A percentile compares a stretch with the other conserved stretches of the same genome.
These are phyloP conservation scores for Platycheirus rosarum DNA, from an alignment of 2,888 invertebrate species.

Conservation along the genomic window DNA sequence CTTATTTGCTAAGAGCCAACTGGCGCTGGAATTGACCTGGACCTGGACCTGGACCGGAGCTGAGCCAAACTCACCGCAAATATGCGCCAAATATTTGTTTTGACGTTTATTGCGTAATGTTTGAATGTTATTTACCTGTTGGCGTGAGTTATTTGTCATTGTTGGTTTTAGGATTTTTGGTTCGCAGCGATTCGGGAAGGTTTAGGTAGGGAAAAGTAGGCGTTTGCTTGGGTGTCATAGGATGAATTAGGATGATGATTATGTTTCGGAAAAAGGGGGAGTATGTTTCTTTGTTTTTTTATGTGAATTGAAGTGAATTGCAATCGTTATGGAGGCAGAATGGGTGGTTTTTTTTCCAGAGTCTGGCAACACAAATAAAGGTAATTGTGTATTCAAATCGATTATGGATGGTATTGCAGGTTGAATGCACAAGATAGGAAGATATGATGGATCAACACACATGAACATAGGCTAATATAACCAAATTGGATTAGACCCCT, in stretches of 20 bases:
- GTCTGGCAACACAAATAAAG: too few relatives aligned
- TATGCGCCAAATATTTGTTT: conserved; percentile 74
- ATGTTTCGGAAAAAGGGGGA: conserved; percentile 17
- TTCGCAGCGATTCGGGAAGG: neutral
- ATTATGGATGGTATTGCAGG: too few relatives aligned
- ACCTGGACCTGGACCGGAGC: conserved; percentile 20
- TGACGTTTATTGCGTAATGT: conserved; percentile 74
- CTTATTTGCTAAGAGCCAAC: conserved; percentile 50
- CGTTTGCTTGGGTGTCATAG: conserved; percentile 1
- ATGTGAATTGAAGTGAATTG: conserved; percentile 16
- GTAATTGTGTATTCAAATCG: too few relatives aligned
- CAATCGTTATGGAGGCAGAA: neutral
- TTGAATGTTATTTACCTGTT: conserved; percentile 69
- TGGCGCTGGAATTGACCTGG: conserved; percentile 11
- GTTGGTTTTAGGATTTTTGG: conserved; percentile 57
- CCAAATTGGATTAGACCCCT: too few relatives aligned
- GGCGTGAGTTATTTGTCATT: conserved; percentile 72
- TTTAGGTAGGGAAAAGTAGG: conserved; percentile 25
- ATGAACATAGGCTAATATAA: too few relatives aligned
- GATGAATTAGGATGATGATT: conserved; percentile 48
- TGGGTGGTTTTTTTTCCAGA: neutral
- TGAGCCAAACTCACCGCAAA: conserved; percentile 47
- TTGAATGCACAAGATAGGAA: too few relatives aligned
- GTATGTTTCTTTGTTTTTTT: conserved; percentile 22
- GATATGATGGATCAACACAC: too few relatives aligned